A percentile compares a stretch with the other conserved stretches of the same genome.
These are phyloP conservation scores for Leucoraja erinaceus DNA, from an alignment of 2,113 vertebrate genomes.

Conservation along the genomic window DNA sequence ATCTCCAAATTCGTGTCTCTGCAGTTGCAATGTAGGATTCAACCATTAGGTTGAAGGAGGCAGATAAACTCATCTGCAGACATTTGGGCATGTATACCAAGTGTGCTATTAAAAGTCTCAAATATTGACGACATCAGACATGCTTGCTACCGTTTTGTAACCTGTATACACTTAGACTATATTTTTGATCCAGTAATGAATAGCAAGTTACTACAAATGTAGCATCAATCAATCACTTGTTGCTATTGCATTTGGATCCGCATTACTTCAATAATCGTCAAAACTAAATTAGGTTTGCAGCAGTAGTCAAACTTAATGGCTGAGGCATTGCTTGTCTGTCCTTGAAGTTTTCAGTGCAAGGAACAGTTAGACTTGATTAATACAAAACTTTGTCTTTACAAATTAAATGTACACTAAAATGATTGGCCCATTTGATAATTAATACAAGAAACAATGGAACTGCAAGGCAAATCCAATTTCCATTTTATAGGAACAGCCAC, in stretches of 20 bases:
- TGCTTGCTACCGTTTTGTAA: background rate
- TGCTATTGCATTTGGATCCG: background rate
- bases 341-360: background rate
- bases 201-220: background rate
- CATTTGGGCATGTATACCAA: background rate
- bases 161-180: background rate
- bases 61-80: background rate
- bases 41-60: background rate
- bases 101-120: background rate
- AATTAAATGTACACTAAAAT: background rate
- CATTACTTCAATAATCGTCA: slow-evolving; percentile 1
- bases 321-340: background rate
- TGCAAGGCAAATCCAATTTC: background rate
- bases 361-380: background rate
- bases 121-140: background rate
- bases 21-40: background rate
- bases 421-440: background rate
- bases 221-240: slow-evolving; percentile 19
- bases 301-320: background rate
- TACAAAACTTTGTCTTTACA: background rate
- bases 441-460: background rate
- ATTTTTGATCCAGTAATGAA: background rate
- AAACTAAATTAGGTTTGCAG: background rate
- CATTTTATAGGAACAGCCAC: background rate
- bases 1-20: background rate